These are phyloP conservation scores for Megamerina dolium DNA, from an alignment of 2,888 invertebrate species.

Conservation along the genomic window DNA sequence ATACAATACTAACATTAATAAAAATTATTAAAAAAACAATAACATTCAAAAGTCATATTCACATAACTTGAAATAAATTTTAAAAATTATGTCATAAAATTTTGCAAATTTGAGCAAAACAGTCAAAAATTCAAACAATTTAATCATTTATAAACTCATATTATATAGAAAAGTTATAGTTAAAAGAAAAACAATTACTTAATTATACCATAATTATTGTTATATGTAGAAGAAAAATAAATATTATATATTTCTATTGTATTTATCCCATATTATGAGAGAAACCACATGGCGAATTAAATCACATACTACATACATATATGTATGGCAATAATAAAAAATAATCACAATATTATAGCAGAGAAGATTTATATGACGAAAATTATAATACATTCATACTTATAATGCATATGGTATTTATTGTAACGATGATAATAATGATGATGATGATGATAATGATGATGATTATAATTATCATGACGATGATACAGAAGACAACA, in stretches of 20 bases:
- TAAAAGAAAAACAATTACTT: conserved; percentile 4
- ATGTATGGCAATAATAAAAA: not conserved
- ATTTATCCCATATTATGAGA: conserved; percentile 20
- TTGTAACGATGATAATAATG: too few species aligned
- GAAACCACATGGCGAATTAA: conserved; percentile 22
- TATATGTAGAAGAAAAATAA: too few species aligned
- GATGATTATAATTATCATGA: too few species aligned
- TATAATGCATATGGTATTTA: conserved; percentile 13
- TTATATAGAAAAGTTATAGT: conserved; percentile 3
- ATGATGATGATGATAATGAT: too few species aligned
- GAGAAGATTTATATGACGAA: not conserved
- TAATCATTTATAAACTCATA: conserved; percentile 1
- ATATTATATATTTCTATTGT: conserved; percentile 8
- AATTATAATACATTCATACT: too few species aligned
- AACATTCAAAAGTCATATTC: conserved; percentile 7
- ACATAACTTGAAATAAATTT: conserved; percentile 4
- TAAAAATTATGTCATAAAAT: conserved; percentile 8
- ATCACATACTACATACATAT: not conserved
- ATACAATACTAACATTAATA: conserved; percentile 6
- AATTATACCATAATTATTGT: conserved; percentile 5
- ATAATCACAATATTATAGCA: not conserved
- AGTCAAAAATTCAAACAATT: conserved; percentile 20
- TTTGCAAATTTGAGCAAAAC: conserved; percentile 24
- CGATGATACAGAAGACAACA: too few species aligned
- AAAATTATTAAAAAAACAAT: conserved; percentile 1